Percentiles rank a stretch among this genome's conserved stretches.
These are phyloP conservation scores for Neolamprologus caudopunctatus DNA, from an alignment of 2,113 vertebrate genomes.

Conservation along the genomic window DNA sequence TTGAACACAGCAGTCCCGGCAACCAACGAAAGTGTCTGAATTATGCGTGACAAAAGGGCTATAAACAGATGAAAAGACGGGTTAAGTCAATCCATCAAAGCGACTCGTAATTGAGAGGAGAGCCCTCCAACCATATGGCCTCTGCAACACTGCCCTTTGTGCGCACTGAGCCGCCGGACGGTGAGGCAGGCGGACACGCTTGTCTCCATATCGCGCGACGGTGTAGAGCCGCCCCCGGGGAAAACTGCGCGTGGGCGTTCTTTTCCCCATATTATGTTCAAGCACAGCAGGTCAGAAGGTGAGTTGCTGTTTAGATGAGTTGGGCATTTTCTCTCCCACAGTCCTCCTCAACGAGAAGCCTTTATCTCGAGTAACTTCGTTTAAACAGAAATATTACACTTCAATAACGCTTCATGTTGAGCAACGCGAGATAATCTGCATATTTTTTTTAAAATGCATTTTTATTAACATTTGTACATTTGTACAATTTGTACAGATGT, in stretches of 20 bases:
- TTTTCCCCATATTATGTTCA: neutral
- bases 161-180: slow-evolving; percentile 26
- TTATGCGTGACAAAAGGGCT: slow-evolving; percentile 71
- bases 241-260: neutral
- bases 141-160: slow-evolving; percentile 33
- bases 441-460: neutral
- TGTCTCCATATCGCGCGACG: neutral
- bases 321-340: neutral
- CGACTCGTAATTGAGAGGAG: slow-evolving; percentile 91
- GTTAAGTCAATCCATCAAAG: slow-evolving; percentile 94
- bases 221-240: neutral
- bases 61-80: slow-evolving; percentile 75
- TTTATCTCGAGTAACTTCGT: neutral
- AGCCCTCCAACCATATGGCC: slow-evolving; percentile 86
- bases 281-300: neutral
- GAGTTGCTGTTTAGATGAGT: neutral
- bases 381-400: neutral
- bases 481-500: slow-evolving; percentile 49
- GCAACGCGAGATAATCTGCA: neutral
- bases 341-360: neutral
- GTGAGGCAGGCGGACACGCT: slow-evolving; percentile 39
- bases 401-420: neutral
- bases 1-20: neutral
- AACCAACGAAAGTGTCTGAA: slow-evolving; percentile 60
- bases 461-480: slow-evolving; percentile 23